phyloP scores from a whole-genome alignment of 2,888 invertebrate genomes.

The Laothoe populi region DNA sequence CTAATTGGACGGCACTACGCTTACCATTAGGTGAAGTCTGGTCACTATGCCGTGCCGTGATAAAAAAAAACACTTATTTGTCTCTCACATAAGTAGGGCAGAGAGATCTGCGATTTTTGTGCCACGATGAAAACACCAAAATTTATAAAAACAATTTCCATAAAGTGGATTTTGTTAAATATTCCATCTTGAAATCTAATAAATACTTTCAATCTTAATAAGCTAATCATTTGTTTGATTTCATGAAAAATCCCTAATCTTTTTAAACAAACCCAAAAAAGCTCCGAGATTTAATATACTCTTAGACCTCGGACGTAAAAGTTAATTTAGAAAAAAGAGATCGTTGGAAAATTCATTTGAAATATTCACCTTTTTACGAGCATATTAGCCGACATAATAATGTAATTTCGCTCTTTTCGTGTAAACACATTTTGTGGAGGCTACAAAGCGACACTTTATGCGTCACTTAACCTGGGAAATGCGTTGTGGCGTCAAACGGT shows the following conservation, averaged over 20 bases:
- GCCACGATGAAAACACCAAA: too few species aligned
- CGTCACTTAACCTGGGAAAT: slow-evolving; percentile 9
- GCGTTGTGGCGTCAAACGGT: slow-evolving; percentile 13
- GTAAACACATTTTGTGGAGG: slow-evolving; percentile 26
- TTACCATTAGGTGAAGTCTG: too few species aligned
- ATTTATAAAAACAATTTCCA: too few species aligned
- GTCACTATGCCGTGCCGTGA: too few species aligned
- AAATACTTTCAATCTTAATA: background rate
- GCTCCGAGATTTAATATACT: background rate
- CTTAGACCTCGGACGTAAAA: background rate
- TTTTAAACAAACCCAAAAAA: background rate
- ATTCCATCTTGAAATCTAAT: background rate
- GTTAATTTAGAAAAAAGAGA: slow-evolving; percentile 9
- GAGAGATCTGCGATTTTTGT: too few species aligned
- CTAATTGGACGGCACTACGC: too few species aligned
- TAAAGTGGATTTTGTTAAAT: too few species aligned
- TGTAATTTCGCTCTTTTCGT: slow-evolving; percentile 15
- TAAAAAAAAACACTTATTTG: too few species aligned
- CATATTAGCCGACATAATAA: slow-evolving; percentile 14
- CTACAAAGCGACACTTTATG: slow-evolving; percentile 25
- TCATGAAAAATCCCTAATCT: background rate
- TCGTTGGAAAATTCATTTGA: slow-evolving; percentile 14
- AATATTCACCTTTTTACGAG: slow-evolving; percentile 4
- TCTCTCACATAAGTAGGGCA: too few species aligned
- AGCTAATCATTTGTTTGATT: background rate